Evolutionary conservation across 2,888 invertebrate species (phyloP).

Genomic region (Chrysodeixis includens): DNA sequence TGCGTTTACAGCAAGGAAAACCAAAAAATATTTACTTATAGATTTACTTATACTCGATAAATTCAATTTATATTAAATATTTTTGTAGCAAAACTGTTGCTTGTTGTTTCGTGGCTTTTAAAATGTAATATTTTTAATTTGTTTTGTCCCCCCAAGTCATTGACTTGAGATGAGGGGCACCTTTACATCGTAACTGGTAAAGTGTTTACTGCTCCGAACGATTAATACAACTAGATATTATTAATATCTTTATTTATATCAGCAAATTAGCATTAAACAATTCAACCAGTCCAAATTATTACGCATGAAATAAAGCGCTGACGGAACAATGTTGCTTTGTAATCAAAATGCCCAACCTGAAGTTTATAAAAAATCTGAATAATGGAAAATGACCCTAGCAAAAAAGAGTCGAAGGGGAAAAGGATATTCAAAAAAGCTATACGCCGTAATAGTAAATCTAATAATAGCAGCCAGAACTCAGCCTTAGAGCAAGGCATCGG

Average conservation of each 20-base stretch:
- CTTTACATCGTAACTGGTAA: constrained; percentile 72
- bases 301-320: constrained; percentile 22
- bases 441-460: constrained; percentile 81
- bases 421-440: constrained; percentile 83
- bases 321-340: constrained; percentile 61
- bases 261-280: constrained; percentile 20
- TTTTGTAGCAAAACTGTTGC: constrained; percentile 51
- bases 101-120: constrained; percentile 64
- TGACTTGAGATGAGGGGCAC: constrained; percentile 75
- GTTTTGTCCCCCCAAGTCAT: constrained; percentile 68
- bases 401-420: constrained; percentile 86
- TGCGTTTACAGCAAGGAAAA: constrained; percentile 60
- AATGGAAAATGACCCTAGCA: constrained; percentile 87
- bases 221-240: constrained; percentile 37
- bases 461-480: constrained; percentile 73
- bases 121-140: constrained; percentile 70
- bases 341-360: constrained; percentile 80
- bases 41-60: constrained; percentile 49
- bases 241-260: constrained; percentile 31
- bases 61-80: constrained; percentile 59
- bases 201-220: constrained; percentile 56
- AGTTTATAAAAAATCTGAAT: constrained; percentile 71
- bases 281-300: constrained; percentile 16
- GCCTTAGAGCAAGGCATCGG: constrained; percentile 67
- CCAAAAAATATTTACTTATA: constrained; percentile 57